A percentile compares a stretch with the other conserved stretches of the same genome.
These are phyloP conservation scores for Drosophila obscura DNA, from an alignment of 1,140 invertebrate genomes.

Conservation along the genomic window DNA sequence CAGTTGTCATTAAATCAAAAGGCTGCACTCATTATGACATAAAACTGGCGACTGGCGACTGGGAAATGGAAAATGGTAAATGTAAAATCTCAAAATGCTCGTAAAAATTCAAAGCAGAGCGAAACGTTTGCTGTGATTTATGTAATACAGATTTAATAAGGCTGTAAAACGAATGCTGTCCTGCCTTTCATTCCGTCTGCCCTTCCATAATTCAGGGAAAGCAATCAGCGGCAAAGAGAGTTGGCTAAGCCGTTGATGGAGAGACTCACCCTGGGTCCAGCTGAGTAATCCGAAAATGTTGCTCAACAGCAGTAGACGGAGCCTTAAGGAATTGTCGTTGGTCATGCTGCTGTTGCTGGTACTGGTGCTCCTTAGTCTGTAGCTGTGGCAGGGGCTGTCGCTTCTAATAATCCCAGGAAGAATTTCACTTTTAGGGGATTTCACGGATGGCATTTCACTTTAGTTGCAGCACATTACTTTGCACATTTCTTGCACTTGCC, in stretches of 20 bases:
- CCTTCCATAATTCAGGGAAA: constrained; percentile 28
- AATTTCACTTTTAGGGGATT: constrained; percentile 54
- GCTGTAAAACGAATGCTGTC: constrained; percentile 45
- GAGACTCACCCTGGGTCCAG: constrained; percentile 55
- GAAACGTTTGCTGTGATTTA: constrained; percentile 41
- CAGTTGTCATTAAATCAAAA: constrained; percentile 81
- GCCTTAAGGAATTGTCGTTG: constrained; percentile 57
- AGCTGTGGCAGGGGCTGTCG: constrained; percentile 22
- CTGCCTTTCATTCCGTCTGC: constrained; percentile 18
- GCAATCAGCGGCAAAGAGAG: constrained; percentile 21
- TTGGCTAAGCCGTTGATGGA: constrained; percentile 31
- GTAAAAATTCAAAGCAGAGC: constrained; percentile 53
- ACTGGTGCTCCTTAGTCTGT: constrained; percentile 2
- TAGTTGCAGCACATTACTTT: constrained; percentile 48
- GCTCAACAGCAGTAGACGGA: constrained; percentile 52
- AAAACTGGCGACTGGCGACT: constrained; percentile 39
- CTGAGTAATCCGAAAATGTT: constrained; percentile 65
- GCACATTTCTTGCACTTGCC: constrained; percentile 52
- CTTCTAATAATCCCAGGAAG: constrained; percentile 49
- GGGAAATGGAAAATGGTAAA: constrained; percentile 43
- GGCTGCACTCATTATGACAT: constrained; percentile 77
- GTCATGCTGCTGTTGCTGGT: constrained; percentile 48
- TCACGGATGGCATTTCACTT: constrained; percentile 60
- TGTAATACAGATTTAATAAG: constrained; percentile 64
- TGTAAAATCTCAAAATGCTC: constrained; percentile 35